These are phyloP conservation scores for Mastomys natalensis DNA, from an alignment of 2,113 vertebrate species.

Conservation along the genomic window DNA sequence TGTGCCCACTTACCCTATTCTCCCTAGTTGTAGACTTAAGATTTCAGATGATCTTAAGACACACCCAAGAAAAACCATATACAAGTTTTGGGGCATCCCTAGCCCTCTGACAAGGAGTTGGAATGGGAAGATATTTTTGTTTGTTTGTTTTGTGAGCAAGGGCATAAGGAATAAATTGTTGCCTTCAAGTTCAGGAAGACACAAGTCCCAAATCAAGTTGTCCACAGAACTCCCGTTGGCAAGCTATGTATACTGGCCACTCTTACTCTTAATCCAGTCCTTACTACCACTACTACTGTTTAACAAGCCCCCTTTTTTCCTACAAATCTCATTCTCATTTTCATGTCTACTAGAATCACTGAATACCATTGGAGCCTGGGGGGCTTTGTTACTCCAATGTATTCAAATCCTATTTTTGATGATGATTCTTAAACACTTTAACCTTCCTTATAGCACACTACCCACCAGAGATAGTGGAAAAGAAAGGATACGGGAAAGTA, in stretches of 20 bases:
- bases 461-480: no score
- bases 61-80: rapidly evolving
- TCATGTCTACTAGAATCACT: neutral
- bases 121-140: slow-evolving; percentile 63
- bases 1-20: neutral
- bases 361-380: neutral
- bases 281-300: neutral
- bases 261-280: no score
- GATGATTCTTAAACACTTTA: no score
- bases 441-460: no score
- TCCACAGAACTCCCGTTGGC: neutral
- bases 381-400: no score
- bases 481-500: no score
- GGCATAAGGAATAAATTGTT: neutral
- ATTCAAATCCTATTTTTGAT: no score
- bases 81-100: neutral
- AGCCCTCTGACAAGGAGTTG: neutral
- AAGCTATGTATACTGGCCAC: neutral
- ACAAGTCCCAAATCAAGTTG: neutral
- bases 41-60: neutral
- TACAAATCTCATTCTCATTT: neutral
- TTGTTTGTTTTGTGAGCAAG: neutral
- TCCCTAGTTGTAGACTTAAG: neutral
- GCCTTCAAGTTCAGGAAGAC: neutral
- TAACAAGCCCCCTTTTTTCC: neutral